Conservation (phyloP, 2,888 invertebrate species). For the Chrysolina oricalcia region DNA sequence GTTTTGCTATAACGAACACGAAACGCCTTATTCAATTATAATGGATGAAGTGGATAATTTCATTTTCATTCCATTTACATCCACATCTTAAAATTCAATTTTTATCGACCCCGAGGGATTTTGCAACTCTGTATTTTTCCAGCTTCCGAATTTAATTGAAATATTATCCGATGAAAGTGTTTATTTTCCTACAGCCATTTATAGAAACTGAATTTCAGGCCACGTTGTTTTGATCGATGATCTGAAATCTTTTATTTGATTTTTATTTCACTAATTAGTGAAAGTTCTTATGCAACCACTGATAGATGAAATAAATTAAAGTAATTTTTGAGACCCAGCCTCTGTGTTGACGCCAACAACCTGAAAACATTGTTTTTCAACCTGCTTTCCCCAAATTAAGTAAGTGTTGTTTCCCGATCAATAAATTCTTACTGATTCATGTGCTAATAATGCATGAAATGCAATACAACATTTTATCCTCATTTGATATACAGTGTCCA, state of each 20-base stretch:
- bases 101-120: not conserved
- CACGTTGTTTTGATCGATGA: not conserved
- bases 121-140: not conserved
- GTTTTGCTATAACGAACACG: not conserved
- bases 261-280: not conserved
- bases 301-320: not conserved
- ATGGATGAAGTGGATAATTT: not conserved
- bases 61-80: not conserved
- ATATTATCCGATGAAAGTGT: not conserved
- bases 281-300: conserved; percentile 1
- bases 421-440: too few species aligned
- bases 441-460: too few species aligned
- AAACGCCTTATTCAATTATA: not conserved
- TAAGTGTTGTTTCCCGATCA: too few species aligned
- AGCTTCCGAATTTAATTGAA: conserved; percentile 1
- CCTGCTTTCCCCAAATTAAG: too few species aligned
- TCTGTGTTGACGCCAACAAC: too few species aligned
- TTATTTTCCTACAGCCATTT: not conserved
- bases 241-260: not conserved
- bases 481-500: too few species aligned
- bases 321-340: too few species aligned
- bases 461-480: too few species aligned
- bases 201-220: not conserved
- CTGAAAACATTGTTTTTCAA: too few species aligned
- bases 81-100: not conserved